A percentile compares a stretch with the other conserved stretches of the same genome.
These are phyloP conservation scores for Gobionotothen gibberifrons DNA, from an alignment of 2,797 vertebrate species.

Conservation along the genomic window DNA sequence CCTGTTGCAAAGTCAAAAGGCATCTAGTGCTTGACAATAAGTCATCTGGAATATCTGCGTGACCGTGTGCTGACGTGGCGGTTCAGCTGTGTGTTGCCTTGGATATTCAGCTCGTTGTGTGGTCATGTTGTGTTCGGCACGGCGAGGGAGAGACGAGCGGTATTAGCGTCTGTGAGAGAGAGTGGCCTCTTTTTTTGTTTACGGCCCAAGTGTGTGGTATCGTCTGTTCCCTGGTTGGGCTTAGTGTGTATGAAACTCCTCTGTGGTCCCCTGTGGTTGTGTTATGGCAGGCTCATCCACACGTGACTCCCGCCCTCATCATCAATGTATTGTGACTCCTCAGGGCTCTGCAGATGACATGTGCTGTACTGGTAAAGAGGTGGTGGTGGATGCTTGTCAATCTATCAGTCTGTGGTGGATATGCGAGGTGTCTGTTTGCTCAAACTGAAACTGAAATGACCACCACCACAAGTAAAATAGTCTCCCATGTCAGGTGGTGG, in stretches of 20 bases:
- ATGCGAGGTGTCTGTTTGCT: constrained; percentile 76
- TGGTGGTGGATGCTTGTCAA: constrained; percentile 67
- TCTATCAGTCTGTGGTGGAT: constrained; percentile 74
- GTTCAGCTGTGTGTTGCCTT: constrained; percentile 73
- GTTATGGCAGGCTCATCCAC: constrained; percentile 75
- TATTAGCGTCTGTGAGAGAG: constrained; percentile 64
- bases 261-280: constrained; percentile 79
- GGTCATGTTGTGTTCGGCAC: constrained; percentile 77
- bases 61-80: constrained; percentile 76
- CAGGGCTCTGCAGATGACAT: constrained; percentile 74
- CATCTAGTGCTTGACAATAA: constrained; percentile 73
- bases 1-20: constrained; percentile 72
- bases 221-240: constrained; percentile 77
- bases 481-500: constrained; percentile 71
- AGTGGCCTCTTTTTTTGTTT: constrained; percentile 67
- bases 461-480: constrained; percentile 69
- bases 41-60: constrained; percentile 77
- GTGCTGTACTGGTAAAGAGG: constrained; percentile 73
- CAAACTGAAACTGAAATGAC: constrained; percentile 65
- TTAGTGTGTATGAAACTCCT: constrained; percentile 81
- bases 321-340: constrained; percentile 77
- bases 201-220: constrained; percentile 72
- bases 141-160: constrained; percentile 66
- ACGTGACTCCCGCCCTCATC: constrained; percentile 70
- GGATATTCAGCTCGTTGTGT: constrained; percentile 72